Evolutionary conservation across 2,797 vertebrate genomes (phyloP).

Genomic region (Centropyge bicolor): DNA sequence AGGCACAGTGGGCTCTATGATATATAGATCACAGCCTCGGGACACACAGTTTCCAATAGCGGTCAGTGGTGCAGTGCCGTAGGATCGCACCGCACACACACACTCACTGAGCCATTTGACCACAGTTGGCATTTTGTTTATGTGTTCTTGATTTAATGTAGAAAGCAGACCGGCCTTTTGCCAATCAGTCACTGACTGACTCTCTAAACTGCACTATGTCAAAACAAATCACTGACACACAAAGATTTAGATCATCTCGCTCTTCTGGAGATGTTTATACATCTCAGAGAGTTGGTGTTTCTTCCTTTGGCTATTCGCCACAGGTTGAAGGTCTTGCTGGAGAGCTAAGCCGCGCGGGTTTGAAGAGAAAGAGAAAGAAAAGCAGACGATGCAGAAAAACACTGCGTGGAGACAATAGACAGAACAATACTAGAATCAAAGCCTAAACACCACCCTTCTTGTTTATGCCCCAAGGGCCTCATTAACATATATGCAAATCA

Average conservation of each 20-base stretch:
- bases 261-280: neutral
- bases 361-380: neutral
- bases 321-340: slow-evolving; percentile 11
- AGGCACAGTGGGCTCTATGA: slow-evolving; percentile 42
- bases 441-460: slow-evolving; percentile 26
- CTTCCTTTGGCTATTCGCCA: slow-evolving; percentile 2
- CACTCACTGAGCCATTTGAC: slow-evolving; percentile 21
- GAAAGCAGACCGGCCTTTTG: slow-evolving; percentile 21
- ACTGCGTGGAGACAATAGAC: neutral
- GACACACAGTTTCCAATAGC: slow-evolving; percentile 65
- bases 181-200: slow-evolving; percentile 1
- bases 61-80: slow-evolving; percentile 51
- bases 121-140: slow-evolving; percentile 6
- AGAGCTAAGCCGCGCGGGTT: neutral
- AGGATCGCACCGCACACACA: slow-evolving; percentile 14
- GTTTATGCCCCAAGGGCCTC: slow-evolving; percentile 32
- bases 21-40: slow-evolving; percentile 76
- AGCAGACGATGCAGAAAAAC: slow-evolving; percentile 15
- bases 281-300: neutral
- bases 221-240: slow-evolving; percentile 13
- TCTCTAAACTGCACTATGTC: neutral
- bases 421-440: slow-evolving; percentile 55
- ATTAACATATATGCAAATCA: slow-evolving; percentile 71
- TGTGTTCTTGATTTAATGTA: slow-evolving; percentile 29
- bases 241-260: slow-evolving; percentile 3